Evolutionary conservation across 1,140 invertebrate species (phyloP).

Genomic region (Atta colombica): DNA sequence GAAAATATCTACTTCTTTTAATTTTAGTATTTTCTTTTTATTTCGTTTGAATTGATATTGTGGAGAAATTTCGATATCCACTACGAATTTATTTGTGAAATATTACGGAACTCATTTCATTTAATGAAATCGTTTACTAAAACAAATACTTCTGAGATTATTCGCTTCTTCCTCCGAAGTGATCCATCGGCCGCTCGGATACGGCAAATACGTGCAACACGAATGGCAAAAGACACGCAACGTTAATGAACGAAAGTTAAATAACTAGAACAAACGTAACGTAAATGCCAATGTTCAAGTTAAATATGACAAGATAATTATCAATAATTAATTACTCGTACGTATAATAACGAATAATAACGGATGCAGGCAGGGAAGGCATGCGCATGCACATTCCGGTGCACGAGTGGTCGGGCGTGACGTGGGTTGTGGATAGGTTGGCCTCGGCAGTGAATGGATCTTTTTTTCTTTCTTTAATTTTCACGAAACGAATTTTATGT

Average conservation of each 20-base stretch:
- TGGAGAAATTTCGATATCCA: constrained; percentile 26
- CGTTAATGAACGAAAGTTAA: constrained; percentile 69
- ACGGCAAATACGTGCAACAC: constrained; percentile 83
- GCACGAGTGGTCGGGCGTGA: constrained; percentile 82
- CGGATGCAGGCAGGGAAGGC: constrained; percentile 79
- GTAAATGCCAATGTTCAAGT: constrained; percentile 64
- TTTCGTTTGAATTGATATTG: not conserved
- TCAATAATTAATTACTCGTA: constrained; percentile 74
- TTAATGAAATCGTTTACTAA: not conserved
- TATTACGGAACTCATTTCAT: not conserved
- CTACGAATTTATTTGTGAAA: not conserved
- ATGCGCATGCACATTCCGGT: constrained; percentile 86
- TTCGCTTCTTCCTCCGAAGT: constrained; percentile 54
- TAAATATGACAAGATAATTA: constrained; percentile 74
- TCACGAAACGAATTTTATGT: constrained; percentile 53
- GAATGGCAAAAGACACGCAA: constrained; percentile 78
- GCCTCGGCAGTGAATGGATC: constrained; percentile 82
- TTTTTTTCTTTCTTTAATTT: constrained; percentile 60
- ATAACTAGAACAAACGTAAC: constrained; percentile 63
- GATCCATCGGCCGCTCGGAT: constrained; percentile 56
- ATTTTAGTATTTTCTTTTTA: not conserved
- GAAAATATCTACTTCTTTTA: not conserved
- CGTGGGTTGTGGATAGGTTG: constrained; percentile 77
- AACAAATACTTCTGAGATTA: not conserved
- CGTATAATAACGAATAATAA: constrained; percentile 76